Conservation (phyloP, 2,888 invertebrate species). For the Helleia helle region DNA sequence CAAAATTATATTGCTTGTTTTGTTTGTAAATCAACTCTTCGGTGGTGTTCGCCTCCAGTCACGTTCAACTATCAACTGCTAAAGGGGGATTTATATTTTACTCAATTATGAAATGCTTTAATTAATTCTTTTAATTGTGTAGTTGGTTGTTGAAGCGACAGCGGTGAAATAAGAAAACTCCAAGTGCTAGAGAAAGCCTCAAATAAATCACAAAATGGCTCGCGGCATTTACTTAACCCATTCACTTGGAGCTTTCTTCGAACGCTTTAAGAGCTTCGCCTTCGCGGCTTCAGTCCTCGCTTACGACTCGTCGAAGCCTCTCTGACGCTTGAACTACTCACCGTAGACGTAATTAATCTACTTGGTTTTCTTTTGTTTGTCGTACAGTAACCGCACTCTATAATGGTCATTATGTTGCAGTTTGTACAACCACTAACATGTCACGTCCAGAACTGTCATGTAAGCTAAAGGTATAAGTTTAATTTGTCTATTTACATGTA, state of each 20-base stretch:
- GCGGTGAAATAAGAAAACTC: conserved; percentile 56
- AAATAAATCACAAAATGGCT: conserved; percentile 10
- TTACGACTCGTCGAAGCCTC: conserved; percentile 64
- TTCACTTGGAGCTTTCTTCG: conserved; percentile 53
- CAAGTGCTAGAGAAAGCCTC: conserved; percentile 36
- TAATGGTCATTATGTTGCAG: conserved; percentile 75
- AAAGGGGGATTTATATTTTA: conserved; percentile 51
- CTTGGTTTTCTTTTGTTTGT: conserved; percentile 71
- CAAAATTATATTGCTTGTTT: no score
- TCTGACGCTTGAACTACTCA: conserved; percentile 68
- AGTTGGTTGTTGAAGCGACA: conserved; percentile 67
- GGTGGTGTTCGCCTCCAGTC: conserved; percentile 51
- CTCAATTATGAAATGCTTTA: conserved; percentile 25
- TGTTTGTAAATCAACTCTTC: conserved; percentile 41
- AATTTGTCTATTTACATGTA: conserved; percentile 68
- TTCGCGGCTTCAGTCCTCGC: conserved; percentile 67
- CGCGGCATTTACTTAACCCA: conserved; percentile 19
- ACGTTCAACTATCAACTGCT: conserved; percentile 66
- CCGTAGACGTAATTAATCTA: conserved; percentile 65
- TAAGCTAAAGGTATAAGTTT: conserved; percentile 73
- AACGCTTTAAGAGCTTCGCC: conserved; percentile 65
- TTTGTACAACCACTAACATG: conserved; percentile 74
- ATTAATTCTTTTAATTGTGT: conserved; percentile 34
- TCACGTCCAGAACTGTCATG: conserved; percentile 74
- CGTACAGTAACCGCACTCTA: conserved; percentile 73